These are phyloP conservation scores for Brachionus calyciflorus DNA, from an alignment of 1,140 invertebrate genomes.

Conservation along the genomic window DNA sequence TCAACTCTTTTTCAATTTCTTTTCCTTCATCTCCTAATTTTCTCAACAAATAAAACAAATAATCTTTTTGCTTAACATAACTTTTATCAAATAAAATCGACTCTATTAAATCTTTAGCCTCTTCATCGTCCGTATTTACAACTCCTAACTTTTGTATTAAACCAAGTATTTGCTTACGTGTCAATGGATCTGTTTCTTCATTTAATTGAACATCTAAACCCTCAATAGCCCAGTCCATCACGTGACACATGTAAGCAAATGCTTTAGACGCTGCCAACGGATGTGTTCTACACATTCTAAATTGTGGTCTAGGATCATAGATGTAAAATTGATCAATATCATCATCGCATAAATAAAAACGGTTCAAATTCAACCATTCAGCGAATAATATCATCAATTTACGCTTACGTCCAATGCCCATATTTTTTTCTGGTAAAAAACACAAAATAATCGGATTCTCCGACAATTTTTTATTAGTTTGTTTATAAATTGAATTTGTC, in stretches of 20 bases:
- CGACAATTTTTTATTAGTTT: neutral
- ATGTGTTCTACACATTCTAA: neutral
- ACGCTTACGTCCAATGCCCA: neutral
- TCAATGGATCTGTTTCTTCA: neutral
- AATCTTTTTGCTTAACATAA: neutral
- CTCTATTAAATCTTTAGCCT: neutral
- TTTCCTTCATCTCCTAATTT: neutral
- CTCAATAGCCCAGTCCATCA: neutral
- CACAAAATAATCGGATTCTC: neutral
- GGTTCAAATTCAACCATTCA: neutral
- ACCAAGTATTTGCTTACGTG: neutral
- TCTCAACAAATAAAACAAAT: neutral
- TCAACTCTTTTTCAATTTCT: neutral
- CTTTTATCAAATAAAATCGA: neutral
- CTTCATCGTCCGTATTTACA: neutral
- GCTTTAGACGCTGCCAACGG: neutral
- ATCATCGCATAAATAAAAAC: slow-evolving; percentile 21
- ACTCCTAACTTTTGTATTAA: neutral
- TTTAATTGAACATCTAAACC: neutral
- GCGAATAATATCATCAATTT: slow-evolving; percentile 15
- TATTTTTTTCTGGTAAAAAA: neutral
- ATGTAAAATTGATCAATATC: neutral
- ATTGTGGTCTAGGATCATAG: neutral
- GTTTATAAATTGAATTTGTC: neutral
- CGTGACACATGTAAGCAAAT: neutral